Evolutionary conservation across 1,140 invertebrate species (phyloP).

Genomic region (Temnothorax nylanderi): DNA sequence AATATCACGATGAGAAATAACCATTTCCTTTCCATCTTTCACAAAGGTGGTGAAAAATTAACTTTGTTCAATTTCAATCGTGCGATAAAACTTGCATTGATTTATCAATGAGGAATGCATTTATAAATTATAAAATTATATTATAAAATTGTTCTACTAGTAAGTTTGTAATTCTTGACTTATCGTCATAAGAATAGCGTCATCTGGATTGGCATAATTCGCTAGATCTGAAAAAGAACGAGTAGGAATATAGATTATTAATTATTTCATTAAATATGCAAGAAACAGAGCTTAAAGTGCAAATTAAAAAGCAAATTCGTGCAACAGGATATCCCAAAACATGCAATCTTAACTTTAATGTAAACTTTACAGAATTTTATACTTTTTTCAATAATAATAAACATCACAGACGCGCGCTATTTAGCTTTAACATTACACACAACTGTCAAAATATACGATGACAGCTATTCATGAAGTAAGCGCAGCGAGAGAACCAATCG

Average conservation of each 20-base stretch:
- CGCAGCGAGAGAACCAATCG: too few species aligned
- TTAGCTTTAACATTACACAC: too few species aligned
- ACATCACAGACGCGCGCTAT: too few species aligned
- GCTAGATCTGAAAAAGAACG: conserved; percentile 82
- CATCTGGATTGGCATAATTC: conserved; percentile 87
- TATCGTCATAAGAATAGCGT: conserved; percentile 87
- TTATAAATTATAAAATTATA: conserved; percentile 6
- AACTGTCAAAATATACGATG: too few species aligned
- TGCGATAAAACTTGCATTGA: neutral
- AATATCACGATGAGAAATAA: conserved; percentile 4
- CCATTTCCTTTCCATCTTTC: neutral
- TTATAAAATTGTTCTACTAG: conserved; percentile 68
- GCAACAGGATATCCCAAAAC: neutral
- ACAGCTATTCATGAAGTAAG: too few species aligned
- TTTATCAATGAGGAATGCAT: neutral
- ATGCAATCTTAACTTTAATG: neutral
- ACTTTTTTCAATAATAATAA: neutral
- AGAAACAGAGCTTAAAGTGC: neutral
- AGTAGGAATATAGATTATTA: conserved; percentile 7
- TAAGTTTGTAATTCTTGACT: conserved; percentile 84
- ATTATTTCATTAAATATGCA: neutral
- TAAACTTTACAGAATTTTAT: neutral
- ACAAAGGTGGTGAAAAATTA: neutral
- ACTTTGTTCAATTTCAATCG: conserved; percentile 14
- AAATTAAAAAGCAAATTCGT: conserved; percentile 5